Evolutionary conservation across 2,113 vertebrate species (phyloP).

Genomic region (Sprattus sprattus): DNA sequence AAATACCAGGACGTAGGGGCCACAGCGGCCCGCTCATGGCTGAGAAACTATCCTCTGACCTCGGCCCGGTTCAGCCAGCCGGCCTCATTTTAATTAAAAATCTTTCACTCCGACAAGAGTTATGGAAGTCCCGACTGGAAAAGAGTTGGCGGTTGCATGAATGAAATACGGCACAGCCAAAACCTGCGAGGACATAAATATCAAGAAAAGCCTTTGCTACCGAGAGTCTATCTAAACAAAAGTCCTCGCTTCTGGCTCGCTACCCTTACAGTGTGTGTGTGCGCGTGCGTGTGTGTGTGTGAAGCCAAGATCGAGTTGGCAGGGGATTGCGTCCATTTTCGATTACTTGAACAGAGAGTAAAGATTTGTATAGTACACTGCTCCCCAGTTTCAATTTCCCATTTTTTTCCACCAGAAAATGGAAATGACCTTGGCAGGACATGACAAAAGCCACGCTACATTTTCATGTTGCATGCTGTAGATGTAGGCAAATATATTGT

Average conservation of each 20-base stretch:
- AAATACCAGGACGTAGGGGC: constrained; percentile 49
- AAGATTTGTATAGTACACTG: not conserved
- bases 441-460: not conserved
- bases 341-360: constrained; percentile 1
- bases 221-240: constrained; percentile 59
- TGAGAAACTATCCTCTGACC: constrained; percentile 61
- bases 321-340: not conserved
- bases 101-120: constrained; percentile 66
- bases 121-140: constrained; percentile 59
- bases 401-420: not conserved
- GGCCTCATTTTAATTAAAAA: constrained; percentile 74
- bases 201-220: constrained; percentile 31
- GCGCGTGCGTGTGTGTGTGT: not conserved
- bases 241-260: constrained; percentile 21
- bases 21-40: constrained; percentile 31
- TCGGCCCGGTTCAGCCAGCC: constrained; percentile 60
- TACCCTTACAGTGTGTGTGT: not conserved
- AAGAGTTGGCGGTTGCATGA: constrained; percentile 60
- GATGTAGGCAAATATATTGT: not conserved
- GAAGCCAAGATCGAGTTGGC: not conserved
- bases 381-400: not conserved
- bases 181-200: constrained; percentile 63
- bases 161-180: constrained; percentile 58
- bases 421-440: not conserved
- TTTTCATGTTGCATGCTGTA: not conserved